Evolutionary conservation across 2,888 invertebrate genomes (phyloP).

Genomic region (Cantharis rufa): DNA sequence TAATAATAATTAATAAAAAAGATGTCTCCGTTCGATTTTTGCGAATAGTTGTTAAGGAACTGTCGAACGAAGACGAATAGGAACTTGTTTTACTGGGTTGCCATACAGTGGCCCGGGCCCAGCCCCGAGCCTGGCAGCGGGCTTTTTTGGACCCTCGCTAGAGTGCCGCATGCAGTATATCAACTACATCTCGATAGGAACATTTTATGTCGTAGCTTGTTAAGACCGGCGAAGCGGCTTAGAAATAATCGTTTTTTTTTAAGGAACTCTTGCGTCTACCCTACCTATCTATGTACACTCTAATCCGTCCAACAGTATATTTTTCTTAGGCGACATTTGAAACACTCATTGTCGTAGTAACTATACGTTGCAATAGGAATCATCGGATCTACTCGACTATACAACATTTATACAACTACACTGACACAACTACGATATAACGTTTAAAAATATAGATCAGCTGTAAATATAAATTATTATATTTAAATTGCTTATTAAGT

Average conservation of each 20-base stretch:
- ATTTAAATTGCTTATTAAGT: conserved; percentile 41
- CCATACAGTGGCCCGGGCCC: conserved; percentile 56
- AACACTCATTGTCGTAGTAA: conserved; percentile 51
- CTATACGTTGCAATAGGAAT: conserved; percentile 60
- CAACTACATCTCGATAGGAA: conserved; percentile 57
- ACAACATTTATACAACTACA: conserved; percentile 55
- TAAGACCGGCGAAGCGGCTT: conserved; percentile 27
- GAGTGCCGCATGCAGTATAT: conserved; percentile 54
- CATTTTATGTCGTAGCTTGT: conserved; percentile 53
- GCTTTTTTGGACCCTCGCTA: conserved; percentile 48
- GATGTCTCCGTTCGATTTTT: conserved; percentile 50
- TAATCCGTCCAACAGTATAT: conserved; percentile 33
- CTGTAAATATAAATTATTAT: conserved; percentile 51
- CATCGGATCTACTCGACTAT: conserved; percentile 56
- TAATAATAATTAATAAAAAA: conserved; percentile 56
- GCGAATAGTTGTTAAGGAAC: conserved; percentile 54
- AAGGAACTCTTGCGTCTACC: conserved; percentile 53
- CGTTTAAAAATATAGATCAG: conserved; percentile 55
- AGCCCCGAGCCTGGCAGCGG: conserved; percentile 57
- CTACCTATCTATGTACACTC: conserved; percentile 41
- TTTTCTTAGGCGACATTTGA: conserved; percentile 30
- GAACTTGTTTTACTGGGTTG: conserved; percentile 59
- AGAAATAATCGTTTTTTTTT: conserved; percentile 34
- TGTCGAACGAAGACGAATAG: conserved; percentile 52
- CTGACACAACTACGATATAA: conserved; percentile 54